Evolutionary conservation across 2,797 vertebrate species (phyloP).

Genomic region (Siniperca scherzeri): DNA sequence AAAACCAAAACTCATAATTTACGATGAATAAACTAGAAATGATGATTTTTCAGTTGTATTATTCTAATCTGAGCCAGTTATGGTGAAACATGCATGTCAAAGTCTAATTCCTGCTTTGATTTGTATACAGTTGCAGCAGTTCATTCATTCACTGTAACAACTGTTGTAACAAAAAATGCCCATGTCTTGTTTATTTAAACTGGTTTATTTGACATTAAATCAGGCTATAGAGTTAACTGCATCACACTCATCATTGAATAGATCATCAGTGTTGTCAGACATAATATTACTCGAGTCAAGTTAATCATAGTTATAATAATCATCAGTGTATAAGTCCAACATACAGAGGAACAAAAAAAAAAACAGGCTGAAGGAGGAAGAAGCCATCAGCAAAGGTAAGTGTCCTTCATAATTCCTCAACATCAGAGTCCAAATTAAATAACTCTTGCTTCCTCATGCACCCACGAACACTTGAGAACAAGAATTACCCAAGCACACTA

Average conservation of each 20-base stretch:
- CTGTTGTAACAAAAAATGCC: not conserved
- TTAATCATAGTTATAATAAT: constrained; percentile 68
- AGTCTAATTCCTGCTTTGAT: not conserved
- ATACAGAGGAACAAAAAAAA: constrained; percentile 52
- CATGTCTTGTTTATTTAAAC: constrained; percentile 29
- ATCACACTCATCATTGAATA: constrained; percentile 76
- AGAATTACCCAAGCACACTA: not conserved
- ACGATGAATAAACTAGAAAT: not conserved
- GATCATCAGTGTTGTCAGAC: constrained; percentile 75
- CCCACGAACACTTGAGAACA: not conserved
- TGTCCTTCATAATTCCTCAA: constrained; percentile 23
- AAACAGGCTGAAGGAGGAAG: constrained; percentile 56
- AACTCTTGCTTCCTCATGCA: constrained; percentile 9
- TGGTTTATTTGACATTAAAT: constrained; percentile 84
- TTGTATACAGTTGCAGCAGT: not conserved
- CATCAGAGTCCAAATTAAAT: constrained; percentile 43
- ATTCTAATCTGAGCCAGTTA: not conserved
- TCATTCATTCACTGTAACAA: not conserved
- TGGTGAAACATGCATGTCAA: not conserved
- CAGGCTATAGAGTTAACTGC: constrained; percentile 78
- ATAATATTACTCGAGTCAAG: constrained; percentile 69
- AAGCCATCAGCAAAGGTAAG: constrained; percentile 31
- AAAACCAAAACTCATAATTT: not conserved
- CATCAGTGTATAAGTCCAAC: constrained; percentile 69
- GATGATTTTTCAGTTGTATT: not conserved